Base-by-base conservation (phyloP, 2,113 vertebrate genomes). In the Raphicerus campestris region DNA sequence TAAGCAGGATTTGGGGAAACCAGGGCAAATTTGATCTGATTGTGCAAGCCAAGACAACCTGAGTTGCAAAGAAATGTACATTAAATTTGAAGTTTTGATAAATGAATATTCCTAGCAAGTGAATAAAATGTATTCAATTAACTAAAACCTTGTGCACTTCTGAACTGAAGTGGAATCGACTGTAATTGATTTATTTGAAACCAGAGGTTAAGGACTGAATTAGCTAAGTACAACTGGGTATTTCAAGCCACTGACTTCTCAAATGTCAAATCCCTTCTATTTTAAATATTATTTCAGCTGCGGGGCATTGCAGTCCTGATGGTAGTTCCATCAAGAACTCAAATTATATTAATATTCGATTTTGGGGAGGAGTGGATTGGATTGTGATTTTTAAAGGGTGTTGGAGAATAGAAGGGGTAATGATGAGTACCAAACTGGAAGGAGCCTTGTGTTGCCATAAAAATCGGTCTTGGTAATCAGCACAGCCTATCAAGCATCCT, bases 111-210 rank as follows among this genome's bases (percentile, higher is more conserved):
- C 98, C 98, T 98, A 98, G 97, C 98, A 98, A 99, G 98, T 99
- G 99, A 99, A 99, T 99, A 99, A 99, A 99, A 99, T 99, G 98
- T 99, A 99, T 99, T 99, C 99, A 99, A 99, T 99, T 99, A 99
- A 98, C 98, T 99, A 98, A 99, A 99, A 99, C 98, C 99, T 98
- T 94, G 97, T 99, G 98, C 99, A 99, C 99, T 99, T 99, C 99
- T 99, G 99, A 99, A 99, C 99, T 99, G 99, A 98, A 99, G 98
- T 99, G 98, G 98, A 99, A 99, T 99, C 98, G 99, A 99, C 99
- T 99, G 99, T 99, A 99, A 99, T 99, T 99, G 99, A 99, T 99
- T 99, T 99, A 99, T 99, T 99, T 99, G 98, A 99, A 99, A 99
- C 99, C 99, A 99, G 99, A 99, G 98, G 99, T 99, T 99, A 99